Evolutionary conservation across 2,888 invertebrate species (phyloP), one percentile per base, ranked within the genome.

Genomic region (Polymixis flavicincta): DNA sequence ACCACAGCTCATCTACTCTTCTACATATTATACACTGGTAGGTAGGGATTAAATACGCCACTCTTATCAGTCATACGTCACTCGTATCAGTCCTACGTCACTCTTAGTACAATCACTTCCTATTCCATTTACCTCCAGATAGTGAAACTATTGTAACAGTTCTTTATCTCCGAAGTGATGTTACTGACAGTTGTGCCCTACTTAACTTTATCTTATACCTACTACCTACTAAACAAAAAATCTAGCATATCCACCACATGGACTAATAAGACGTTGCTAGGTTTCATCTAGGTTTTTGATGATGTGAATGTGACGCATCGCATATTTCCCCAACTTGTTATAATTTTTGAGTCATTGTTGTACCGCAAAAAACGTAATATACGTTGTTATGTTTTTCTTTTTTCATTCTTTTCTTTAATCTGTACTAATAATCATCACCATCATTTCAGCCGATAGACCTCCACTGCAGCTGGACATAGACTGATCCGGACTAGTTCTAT

Each of bases 131-230:
- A n/a, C n/a, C n/a, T 57, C 32, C 25, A 57, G 55, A 76, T 63
- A 50, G 28, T n/a, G 19, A 61, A 55, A 19, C 60, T 32, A 76
- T 64, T 71, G 57, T 71, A 78, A 57, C 71, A 25, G 55, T 52
- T 32, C n/a, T 28, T 71, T 78, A 78, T 76, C 78, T 57, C 17
- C 32, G 11, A 19, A 28, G 6, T 69, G 48, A 57, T 52, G 4
- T 74, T 50, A 9, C 37, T 63, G 78, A 71, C 61, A 78, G 78
- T 55, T 76, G 50, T 71, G 61, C 55, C 32, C 61, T 70, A 77
- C 19, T 63, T 78, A 9, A 32, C 50, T 28, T 63, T 78, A 76
- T 76, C 71, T 63, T 37, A 19, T 45, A 37, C 22, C 22, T n/a
- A 71, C 8, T 63, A 55, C 17, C 8, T 63, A 55, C 17, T 55